These are phyloP conservation scores for Galemys pyrenaicus DNA, from an alignment of 2,113 vertebrate genomes.

Conservation along the genomic window DNA sequence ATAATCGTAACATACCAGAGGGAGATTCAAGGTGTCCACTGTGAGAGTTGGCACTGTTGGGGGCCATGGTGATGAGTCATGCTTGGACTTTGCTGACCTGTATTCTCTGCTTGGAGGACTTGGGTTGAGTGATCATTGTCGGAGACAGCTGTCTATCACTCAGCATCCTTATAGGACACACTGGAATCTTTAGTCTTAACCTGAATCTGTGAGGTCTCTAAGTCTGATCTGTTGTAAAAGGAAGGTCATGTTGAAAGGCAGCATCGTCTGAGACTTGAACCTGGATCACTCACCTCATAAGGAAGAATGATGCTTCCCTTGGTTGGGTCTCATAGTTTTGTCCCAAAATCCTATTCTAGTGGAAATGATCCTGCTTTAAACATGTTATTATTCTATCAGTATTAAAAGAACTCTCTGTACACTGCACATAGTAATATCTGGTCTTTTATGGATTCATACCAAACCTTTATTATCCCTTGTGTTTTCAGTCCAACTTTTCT, in stretches of 20 bases:
- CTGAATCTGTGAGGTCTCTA: neutral
- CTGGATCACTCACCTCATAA: neutral
- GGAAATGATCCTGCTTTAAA: neutral
- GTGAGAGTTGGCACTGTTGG: neutral
- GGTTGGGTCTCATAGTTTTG: neutral
- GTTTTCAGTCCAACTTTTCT: neutral
- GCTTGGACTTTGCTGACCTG: neutral
- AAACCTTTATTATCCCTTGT: neutral
- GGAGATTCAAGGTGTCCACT: neutral
- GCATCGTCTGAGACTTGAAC: neutral
- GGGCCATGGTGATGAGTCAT: neutral
- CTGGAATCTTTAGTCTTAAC: neutral
- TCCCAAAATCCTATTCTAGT: neutral
- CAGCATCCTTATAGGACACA: neutral
- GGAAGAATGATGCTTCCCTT: neutral
- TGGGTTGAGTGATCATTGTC: neutral
- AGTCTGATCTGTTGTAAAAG: neutral
- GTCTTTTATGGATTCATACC: neutral
- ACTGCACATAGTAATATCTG: neutral
- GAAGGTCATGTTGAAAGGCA: neutral
- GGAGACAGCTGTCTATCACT: neutral
- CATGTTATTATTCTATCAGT: neutral
- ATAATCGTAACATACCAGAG: neutral
- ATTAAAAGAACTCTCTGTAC: slow-evolving; percentile 16
- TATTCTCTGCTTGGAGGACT: neutral